A percentile compares a stretch with the other conserved stretches of the same genome.
phyloP scores from a whole-genome alignment of 2,797 vertebrate genomes.

The Enteromius trimaculatus region DNA sequence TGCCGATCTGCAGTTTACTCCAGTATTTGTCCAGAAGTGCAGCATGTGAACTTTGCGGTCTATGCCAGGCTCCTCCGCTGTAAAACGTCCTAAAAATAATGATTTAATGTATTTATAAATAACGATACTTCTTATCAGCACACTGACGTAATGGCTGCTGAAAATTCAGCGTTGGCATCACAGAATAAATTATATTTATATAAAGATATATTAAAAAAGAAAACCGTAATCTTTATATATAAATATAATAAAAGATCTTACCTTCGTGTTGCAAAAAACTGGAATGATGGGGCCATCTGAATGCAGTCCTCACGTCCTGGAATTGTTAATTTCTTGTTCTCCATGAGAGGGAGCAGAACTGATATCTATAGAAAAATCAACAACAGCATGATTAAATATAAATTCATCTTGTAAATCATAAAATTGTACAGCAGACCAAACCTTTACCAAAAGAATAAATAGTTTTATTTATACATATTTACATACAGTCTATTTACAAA shows the following conservation, averaged over 20 bases:
- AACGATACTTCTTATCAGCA: not conserved
- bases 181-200: not conserved
- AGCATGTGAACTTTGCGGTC: conserved; percentile 87
- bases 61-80: conserved; percentile 88
- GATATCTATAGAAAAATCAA: conserved; percentile 82
- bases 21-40: conserved; percentile 93
- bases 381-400: not conserved
- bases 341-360: conserved; percentile 92
- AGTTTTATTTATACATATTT: not conserved
- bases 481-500: not conserved
- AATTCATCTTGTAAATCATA: not conserved
- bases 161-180: not conserved
- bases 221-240: not conserved
- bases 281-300: conserved; percentile 90
- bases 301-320: conserved; percentile 91
- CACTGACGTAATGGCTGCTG: not conserved
- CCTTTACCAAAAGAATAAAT: not conserved
- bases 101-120: not conserved
- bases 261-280: conserved; percentile 97
- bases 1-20: conserved; percentile 89
- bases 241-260: conserved; percentile 61
- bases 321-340: conserved; percentile 91
- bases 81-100: conserved; percentile 71
- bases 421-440: not conserved
- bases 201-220: not conserved